Conservation (phyloP, 2,797 vertebrate species). For the Spinus olivaceus region DNA sequence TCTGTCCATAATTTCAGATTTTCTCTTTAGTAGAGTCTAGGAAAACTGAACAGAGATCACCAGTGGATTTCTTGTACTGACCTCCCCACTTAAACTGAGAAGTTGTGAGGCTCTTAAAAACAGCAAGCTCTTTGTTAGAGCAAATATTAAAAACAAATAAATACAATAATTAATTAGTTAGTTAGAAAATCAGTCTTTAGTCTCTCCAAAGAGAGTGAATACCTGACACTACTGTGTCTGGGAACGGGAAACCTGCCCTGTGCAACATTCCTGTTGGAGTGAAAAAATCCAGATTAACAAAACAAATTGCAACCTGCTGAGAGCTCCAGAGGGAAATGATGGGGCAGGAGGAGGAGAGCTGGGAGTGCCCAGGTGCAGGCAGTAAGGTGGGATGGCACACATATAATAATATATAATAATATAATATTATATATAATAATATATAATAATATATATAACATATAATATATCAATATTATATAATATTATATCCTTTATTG, state of each 20-base stretch:
- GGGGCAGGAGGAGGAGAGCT: not conserved
- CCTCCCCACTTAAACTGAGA: not conserved
- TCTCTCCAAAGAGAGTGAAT: not conserved
- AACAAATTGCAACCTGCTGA: accelerated
- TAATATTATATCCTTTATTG: too few relatives aligned
- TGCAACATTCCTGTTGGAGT: too few relatives aligned
- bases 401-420: too few relatives aligned
- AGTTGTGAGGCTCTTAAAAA: not conserved
- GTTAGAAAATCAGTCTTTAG: too few relatives aligned
- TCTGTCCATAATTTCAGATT: not conserved
- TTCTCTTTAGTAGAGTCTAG: not conserved
- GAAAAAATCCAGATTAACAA: not conserved
- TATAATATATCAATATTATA: too few relatives aligned
- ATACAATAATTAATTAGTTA: too few relatives aligned
- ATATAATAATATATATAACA: too few relatives aligned
- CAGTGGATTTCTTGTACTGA: not conserved
- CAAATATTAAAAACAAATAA: not conserved
- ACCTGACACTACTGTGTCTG: not conserved
- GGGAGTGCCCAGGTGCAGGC: not conserved
- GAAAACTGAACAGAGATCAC: not conserved
- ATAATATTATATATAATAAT: too few relatives aligned
- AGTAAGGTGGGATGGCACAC: too few relatives aligned
- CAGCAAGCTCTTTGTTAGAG: not conserved
- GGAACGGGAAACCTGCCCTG: too few relatives aligned
- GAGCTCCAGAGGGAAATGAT: too few relatives aligned